These are phyloP conservation scores for Drosophila recens DNA, from an alignment of 2,888 invertebrate species.

Conservation along the genomic window DNA sequence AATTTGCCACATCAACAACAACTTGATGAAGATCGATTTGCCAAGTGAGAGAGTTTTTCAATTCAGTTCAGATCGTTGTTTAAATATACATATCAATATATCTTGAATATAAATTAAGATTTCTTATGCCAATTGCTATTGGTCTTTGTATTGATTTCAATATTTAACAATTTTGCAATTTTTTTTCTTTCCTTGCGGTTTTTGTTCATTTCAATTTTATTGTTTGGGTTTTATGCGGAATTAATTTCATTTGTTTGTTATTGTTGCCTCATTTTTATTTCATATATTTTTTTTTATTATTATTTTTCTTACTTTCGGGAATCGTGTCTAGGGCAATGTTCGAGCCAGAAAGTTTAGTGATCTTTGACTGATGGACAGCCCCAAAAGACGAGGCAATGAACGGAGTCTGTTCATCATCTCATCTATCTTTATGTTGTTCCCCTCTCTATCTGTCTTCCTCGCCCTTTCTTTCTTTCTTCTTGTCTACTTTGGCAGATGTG, in stretches of 20 bases:
- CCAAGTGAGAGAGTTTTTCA: slow-evolving; percentile 8
- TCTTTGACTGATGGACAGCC: slow-evolving; percentile 58
- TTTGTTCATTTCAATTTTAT: slow-evolving; percentile 34
- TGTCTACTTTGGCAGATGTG: slow-evolving; percentile 26
- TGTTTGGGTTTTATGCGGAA: slow-evolving; percentile 47
- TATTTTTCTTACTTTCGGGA: slow-evolving; percentile 35
- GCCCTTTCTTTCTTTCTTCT: background rate
- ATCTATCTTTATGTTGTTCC: slow-evolving; percentile 11
- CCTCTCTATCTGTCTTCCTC: background rate
- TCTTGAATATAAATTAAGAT: slow-evolving; percentile 3
- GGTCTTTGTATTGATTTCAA: slow-evolving; percentile 54
- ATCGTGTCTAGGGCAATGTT: slow-evolving; percentile 63
- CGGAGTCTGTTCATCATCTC: slow-evolving; percentile 35
- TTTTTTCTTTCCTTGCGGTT: slow-evolving; percentile 7
- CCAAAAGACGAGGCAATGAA: slow-evolving; percentile 52
- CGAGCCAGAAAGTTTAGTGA: slow-evolving; percentile 65
- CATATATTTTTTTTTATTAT: slow-evolving; percentile 3
- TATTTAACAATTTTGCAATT: slow-evolving; percentile 66
- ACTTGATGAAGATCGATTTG: slow-evolving; percentile 25
- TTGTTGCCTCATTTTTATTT: slow-evolving; percentile 29
- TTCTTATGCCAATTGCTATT: slow-evolving; percentile 12
- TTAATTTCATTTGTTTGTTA: slow-evolving; percentile 62
- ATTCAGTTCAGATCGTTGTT: background rate
- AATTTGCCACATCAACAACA: slow-evolving; percentile 23
- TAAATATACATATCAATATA: background rate